phyloP scores from a whole-genome alignment of 2,797 vertebrate genomes.

The Pogonophryne albipinna region DNA sequence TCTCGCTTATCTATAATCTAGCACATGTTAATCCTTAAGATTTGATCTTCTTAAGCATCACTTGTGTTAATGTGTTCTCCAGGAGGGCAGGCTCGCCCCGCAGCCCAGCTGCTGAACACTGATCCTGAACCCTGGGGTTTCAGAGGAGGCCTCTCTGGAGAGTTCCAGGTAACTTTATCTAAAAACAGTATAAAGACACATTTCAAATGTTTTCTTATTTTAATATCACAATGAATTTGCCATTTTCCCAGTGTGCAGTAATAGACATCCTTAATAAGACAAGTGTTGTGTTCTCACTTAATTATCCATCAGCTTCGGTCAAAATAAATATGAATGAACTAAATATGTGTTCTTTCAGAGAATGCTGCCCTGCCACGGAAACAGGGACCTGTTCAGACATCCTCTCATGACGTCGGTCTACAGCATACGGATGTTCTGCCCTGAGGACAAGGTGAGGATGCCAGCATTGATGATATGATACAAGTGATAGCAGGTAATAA shows the following conservation, averaged over 20 bases:
- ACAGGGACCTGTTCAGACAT: constrained; percentile 95
- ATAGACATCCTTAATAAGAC: neutral
- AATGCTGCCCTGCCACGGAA: constrained; percentile 96
- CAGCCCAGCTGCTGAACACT: constrained; percentile 91
- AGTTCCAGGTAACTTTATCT: constrained; percentile 92
- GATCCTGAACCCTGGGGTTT: constrained; percentile 99
- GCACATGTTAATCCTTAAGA: neutral
- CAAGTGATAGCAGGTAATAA: too few relatives aligned
- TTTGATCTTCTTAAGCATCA: neutral
- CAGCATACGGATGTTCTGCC: constrained; percentile 92
- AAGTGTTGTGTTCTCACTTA: neutral
- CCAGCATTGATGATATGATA: too few relatives aligned
- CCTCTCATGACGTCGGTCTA: constrained; percentile 92
- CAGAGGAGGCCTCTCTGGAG: constrained; percentile 99
- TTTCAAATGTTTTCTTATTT: neutral
- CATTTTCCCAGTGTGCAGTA: neutral
- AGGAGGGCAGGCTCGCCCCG: constrained; percentile 93
- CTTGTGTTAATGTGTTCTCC: constrained; percentile 83
- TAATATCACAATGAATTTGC: neutral
- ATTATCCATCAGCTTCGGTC: neutral
- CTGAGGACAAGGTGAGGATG: constrained; percentile 91
- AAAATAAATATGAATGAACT: neutral
- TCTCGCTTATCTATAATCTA: neutral
- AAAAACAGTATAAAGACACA: neutral
- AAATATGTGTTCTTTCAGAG: constrained; percentile 85